Evolutionary conservation across 2,113 vertebrate species (phyloP).

Genomic region (Phocoena sinus): DNA sequence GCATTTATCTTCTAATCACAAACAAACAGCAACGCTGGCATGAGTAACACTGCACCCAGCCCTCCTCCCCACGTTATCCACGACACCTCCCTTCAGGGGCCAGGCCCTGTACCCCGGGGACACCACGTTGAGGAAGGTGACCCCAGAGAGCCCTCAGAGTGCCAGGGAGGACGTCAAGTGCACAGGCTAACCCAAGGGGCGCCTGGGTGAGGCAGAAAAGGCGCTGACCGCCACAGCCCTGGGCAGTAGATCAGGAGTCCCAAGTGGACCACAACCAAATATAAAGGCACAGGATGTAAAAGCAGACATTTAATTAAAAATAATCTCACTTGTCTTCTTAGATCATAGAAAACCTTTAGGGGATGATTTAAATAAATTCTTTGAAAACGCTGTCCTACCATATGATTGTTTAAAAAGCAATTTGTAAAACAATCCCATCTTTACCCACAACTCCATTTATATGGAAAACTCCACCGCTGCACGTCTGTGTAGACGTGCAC

Average conservation of each 20-base stretch:
- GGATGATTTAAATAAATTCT: background rate
- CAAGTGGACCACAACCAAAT: fast-evolving
- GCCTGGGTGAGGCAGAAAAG: background rate
- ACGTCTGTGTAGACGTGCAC: fast-evolving
- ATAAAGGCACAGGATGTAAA: fast-evolving
- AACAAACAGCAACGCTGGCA: fast-evolving
- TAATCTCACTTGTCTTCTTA: background rate
- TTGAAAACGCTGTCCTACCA: background rate
- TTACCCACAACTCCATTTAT: background rate
- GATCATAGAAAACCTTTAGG: background rate
- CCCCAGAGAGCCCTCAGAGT: background rate
- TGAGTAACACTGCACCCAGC: fast-evolving
- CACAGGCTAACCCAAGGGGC: background rate
- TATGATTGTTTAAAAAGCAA: background rate
- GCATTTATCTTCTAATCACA: too few relatives aligned
- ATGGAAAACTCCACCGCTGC: too few relatives aligned
- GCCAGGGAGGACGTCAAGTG: fast-evolving
- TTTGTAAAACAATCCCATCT: background rate
- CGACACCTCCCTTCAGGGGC: background rate
- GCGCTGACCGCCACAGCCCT: fast-evolving
- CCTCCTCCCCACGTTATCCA: too few relatives aligned
- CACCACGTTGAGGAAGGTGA: background rate
- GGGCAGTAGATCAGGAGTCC: background rate
- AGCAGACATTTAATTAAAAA: background rate
- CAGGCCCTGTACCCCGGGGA: too few relatives aligned